A percentile compares a stretch with the other conserved stretches of the same genome.
phyloP scores from a whole-genome alignment of 2,888 invertebrate species.

The Drosophila lutescens region DNA sequence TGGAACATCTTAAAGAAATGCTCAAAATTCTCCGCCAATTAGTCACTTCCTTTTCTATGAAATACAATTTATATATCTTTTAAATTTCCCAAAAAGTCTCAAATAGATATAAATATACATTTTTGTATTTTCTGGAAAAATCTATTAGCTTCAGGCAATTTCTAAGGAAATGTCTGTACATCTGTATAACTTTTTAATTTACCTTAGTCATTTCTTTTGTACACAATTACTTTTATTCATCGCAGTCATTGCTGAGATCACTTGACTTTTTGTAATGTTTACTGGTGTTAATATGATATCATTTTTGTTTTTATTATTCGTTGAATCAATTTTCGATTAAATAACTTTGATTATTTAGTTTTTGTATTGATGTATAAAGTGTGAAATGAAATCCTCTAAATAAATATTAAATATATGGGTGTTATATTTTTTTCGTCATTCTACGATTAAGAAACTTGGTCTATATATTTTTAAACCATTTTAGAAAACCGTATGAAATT shows the following conservation, averaged over 20 bases:
- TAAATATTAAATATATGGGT: no score
- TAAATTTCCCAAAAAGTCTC: not conserved
- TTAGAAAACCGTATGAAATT: not conserved
- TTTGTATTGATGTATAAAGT: no score
- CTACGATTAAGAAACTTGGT: no score
- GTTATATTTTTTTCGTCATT: no score
- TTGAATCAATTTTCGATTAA: no score
- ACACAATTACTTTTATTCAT: not conserved
- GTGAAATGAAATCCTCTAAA: no score
- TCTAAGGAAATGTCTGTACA: not conserved
- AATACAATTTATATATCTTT: not conserved
- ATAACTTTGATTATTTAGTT: no score
- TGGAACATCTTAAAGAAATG: not conserved
- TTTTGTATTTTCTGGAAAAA: not conserved
- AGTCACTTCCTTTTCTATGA: not conserved
- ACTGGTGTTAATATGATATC: not conserved
- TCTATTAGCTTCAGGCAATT: not conserved
- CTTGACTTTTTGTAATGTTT: not conserved
- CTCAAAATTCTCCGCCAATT: not conserved
- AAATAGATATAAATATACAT: not conserved
- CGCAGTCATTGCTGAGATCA: not conserved
- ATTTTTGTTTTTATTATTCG: not conserved
- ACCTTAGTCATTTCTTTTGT: conserved; percentile 10
- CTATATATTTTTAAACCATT: not conserved
- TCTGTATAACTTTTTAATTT: conserved; percentile 7